phyloP scores from a whole-genome alignment of 1,140 invertebrate genomes.

The Euwallacea fornicatus region DNA sequence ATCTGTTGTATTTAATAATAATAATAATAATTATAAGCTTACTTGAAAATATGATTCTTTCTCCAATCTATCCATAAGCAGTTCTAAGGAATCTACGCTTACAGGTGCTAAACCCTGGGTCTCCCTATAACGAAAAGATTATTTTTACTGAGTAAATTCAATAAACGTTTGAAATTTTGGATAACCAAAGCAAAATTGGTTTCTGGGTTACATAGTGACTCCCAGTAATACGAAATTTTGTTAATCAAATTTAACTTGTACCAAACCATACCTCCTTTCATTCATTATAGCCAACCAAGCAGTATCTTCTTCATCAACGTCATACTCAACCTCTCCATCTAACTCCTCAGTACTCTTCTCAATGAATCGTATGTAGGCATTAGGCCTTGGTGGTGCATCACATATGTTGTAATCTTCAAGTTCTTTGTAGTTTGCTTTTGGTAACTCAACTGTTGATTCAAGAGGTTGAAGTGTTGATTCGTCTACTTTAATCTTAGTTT shows the following conservation, averaged over 20 bases:
- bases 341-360: slow-evolving; percentile 93
- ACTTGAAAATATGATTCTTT: slow-evolving; percentile 96
- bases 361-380: slow-evolving; percentile 87
- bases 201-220: not conserved
- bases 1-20: not conserved
- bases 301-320: slow-evolving; percentile 96
- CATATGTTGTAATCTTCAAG: slow-evolving; percentile 75
- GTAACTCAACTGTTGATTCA: slow-evolving; percentile 67
- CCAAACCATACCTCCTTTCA: slow-evolving; percentile 58
- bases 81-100: slow-evolving; percentile 85
- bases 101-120: slow-evolving; percentile 69
- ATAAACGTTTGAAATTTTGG: not conserved
- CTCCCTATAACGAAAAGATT: slow-evolving; percentile 52
- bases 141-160: slow-evolving; percentile 1
- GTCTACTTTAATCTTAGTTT: not conserved
- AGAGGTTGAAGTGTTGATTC: not conserved
- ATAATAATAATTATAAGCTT: slow-evolving; percentile 18
- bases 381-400: slow-evolving; percentile 76
- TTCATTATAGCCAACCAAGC: slow-evolving; percentile 91
- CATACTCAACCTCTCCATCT: slow-evolving; percentile 94
- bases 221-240: not conserved
- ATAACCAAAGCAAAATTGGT: too few relatives aligned
- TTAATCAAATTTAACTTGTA: too few relatives aligned
- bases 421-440: slow-evolving; percentile 81
- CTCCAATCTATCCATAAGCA: slow-evolving; percentile 94